Evolutionary conservation across 2,888 invertebrate genomes (phyloP), one percentile per base, ranked within the genome.

Genomic region (Dasysyrphus albostriatus): DNA sequence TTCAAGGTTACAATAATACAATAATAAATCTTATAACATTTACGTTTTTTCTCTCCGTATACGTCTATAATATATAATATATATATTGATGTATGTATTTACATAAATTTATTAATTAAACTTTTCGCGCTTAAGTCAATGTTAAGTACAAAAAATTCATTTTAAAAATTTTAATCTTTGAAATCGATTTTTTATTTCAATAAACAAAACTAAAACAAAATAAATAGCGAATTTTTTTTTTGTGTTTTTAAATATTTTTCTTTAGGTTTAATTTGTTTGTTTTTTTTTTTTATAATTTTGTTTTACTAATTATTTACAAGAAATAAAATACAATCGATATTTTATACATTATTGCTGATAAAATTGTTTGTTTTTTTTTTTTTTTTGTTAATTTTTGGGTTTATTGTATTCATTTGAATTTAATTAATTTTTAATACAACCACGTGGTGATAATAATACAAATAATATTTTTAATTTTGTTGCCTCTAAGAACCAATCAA

Each of bases 41-140:
- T 87, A 87, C 74, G 65, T 72, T 54, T 67, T 61, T 19, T 70
- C 87, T 87, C 74, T 79, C 78, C 78, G 82, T 72, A 87, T 87
- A 87, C 78, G 59, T 83, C 83, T 87, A 83, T 85, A 85, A 85
- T 77, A 82, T 85, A 85, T 85, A 85, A 82, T 82, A 82, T 85
- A 85, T 85, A 85, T 85, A 85, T 85, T 82, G 82, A 87, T 76
- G 83, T 87, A 87, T 82, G 78, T 87, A 87, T 87, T 56, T 87
- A 83, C 78, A 87, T 82, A 82, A 82, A 67, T 67, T 85, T 58
- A 73, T 76, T 65, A 82, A 34, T 83, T 78, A 78, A 83, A 87
- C 81, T 83, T 79, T 82, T 51, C 78, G 83, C 65, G 78, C 83
- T 83, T 87, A 81, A 82, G 47, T 73, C 65, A 73, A 61, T 85